A percentile compares a stretch with the other conserved stretches of the same genome.
phyloP scores from a whole-genome alignment of 92 coral and sea anemone species.

The Chrysogorgia sp. region DNA sequence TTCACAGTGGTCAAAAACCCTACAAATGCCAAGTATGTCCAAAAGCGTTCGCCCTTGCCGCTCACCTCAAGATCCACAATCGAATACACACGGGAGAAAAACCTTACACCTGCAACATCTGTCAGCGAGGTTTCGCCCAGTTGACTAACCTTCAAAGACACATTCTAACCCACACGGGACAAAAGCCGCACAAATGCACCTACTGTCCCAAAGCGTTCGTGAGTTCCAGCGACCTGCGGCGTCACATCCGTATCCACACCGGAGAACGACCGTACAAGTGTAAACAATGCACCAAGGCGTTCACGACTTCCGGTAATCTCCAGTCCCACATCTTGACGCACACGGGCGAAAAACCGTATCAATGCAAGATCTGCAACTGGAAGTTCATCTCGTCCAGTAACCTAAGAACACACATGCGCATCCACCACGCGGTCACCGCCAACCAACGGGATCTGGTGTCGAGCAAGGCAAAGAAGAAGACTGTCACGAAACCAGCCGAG shows the following conservation, averaged over 20 bases:
- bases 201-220: slow-evolving; percentile 99
- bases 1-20: slow-evolving; percentile 98
- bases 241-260: slow-evolving; percentile 96
- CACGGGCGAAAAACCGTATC: slow-evolving; percentile 96
- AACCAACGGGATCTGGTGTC: not conserved
- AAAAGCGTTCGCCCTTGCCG: slow-evolving; percentile 98
- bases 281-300: slow-evolving; percentile 96
- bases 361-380: slow-evolving; percentile 96
- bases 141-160: slow-evolving; percentile 94
- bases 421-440: slow-evolving; percentile 65
- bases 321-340: slow-evolving; percentile 97
- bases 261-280: slow-evolving; percentile 98
- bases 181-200: slow-evolving; percentile 95
- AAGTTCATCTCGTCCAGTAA: slow-evolving; percentile 98
- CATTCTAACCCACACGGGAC: slow-evolving; percentile 96
- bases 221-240: slow-evolving; percentile 94
- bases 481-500: not conserved
- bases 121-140: slow-evolving; percentile 98
- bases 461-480: slow-evolving; percentile 11
- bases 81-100: slow-evolving; percentile 90
- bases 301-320: slow-evolving; percentile 95
- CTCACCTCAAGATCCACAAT: slow-evolving; percentile 98
- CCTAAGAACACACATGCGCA: slow-evolving; percentile 94
- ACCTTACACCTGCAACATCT: slow-evolving; percentile 94
- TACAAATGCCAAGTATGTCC: slow-evolving; percentile 98